phyloP scores from a whole-genome alignment of 2,888 invertebrate genomes.

The Alcis repandata region DNA sequence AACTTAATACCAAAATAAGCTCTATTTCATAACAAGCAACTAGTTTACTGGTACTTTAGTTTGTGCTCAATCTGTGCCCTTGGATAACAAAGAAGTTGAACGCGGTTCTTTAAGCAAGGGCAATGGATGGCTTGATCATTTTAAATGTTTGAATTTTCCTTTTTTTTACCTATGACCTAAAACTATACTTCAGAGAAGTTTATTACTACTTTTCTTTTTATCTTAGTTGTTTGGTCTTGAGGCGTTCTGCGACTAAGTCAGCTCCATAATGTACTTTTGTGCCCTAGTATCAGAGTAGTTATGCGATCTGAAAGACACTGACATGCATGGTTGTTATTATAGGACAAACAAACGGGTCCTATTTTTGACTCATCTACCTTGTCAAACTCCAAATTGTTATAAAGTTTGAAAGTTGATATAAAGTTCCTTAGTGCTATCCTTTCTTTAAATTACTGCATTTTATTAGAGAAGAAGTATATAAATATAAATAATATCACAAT shows the following conservation, averaged over 20 bases:
- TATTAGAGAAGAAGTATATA: background rate
- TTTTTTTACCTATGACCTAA: background rate
- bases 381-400: too few relatives aligned
- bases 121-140: background rate
- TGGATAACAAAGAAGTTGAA: conserved; percentile 24
- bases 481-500: background rate
- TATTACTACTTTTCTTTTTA: background rate
- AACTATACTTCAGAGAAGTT: background rate
- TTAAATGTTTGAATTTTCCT: background rate
- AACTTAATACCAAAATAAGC: conserved; percentile 41
- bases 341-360: too few relatives aligned
- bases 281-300: too few relatives aligned
- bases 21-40: conserved; percentile 36
- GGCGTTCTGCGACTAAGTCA: too few relatives aligned
- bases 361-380: too few relatives aligned
- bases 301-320: too few relatives aligned
- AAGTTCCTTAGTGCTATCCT: too few relatives aligned
- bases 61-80: conserved; percentile 27
- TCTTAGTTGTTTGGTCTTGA: too few relatives aligned
- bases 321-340: too few relatives aligned
- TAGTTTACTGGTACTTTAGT: conserved; percentile 30
- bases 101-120: background rate
- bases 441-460: too few relatives aligned
- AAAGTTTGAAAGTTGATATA: too few relatives aligned
- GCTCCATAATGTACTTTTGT: too few relatives aligned